These are phyloP conservation scores for Meles meles DNA, from an alignment of 2,113 vertebrate genomes.

Conservation along the genomic window DNA sequence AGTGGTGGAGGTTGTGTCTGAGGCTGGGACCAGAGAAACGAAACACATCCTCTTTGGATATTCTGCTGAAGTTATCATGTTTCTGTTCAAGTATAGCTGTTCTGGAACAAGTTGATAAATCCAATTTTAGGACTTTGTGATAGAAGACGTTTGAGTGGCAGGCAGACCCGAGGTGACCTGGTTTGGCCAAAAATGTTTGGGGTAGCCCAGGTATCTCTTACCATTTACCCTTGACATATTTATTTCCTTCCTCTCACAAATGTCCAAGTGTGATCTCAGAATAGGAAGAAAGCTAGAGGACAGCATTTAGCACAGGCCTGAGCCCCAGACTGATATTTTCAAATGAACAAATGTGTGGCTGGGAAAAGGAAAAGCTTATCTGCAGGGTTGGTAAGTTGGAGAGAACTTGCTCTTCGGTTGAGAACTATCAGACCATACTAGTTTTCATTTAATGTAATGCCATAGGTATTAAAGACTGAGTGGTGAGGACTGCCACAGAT, in stretches of 20 bases:
- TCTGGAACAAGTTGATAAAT: constrained; percentile 25
- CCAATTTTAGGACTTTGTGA: background rate
- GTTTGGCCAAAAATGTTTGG: background rate
- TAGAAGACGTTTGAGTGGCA: background rate
- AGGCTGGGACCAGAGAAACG: background rate
- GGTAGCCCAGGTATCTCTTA: background rate
- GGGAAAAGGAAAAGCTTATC: background rate
- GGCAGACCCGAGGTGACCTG: background rate
- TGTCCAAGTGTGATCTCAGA: background rate
- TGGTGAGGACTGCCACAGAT: background rate
- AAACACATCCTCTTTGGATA: background rate
- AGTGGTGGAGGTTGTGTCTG: background rate
- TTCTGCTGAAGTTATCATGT: constrained; percentile 47
- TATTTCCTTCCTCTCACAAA: background rate
- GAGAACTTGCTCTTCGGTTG: background rate
- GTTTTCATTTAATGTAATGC: constrained; percentile 8
- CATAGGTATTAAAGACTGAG: background rate
- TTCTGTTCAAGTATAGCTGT: constrained; percentile 19
- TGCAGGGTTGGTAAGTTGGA: background rate
- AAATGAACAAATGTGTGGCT: background rate
- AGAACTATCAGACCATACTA: background rate
- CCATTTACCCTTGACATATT: background rate
- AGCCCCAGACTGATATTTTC: background rate
- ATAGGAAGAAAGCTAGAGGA: background rate
- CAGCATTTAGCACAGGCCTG: constrained; percentile 16